A percentile compares a stretch with the other conserved stretches of the same genome.
Conservation (phyloP, 2,888 invertebrate species). For the Ferdinandea cuprea region DNA sequence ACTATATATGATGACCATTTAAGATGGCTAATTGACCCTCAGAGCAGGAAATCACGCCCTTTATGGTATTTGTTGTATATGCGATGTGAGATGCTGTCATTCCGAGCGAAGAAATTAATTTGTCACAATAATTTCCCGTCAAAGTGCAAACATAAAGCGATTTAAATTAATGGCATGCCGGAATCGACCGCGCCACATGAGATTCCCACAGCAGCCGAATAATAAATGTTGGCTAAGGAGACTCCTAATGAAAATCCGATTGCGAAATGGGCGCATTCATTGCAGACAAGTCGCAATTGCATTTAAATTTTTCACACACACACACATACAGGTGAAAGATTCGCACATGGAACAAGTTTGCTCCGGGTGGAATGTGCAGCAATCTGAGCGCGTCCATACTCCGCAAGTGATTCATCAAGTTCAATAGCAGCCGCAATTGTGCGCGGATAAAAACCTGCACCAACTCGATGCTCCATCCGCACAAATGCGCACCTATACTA, state of each 20-base stretch:
- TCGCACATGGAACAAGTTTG: constrained; percentile 11
- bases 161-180: constrained; percentile 51
- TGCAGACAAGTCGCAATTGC: constrained; percentile 5
- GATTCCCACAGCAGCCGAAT: constrained; percentile 20
- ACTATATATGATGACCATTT: too few relatives aligned
- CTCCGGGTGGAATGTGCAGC: constrained; percentile 37
- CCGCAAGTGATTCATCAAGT: constrained; percentile 71
- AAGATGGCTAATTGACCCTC: too few relatives aligned
- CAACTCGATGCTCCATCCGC: not conserved
- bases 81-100: too few relatives aligned
- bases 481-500: not conserved
- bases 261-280: constrained; percentile 50
- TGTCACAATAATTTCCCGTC: not conserved
- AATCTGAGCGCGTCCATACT: constrained; percentile 33
- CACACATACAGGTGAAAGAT: not conserved
- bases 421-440: constrained; percentile 61
- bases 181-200: constrained; percentile 9
- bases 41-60: too few relatives aligned
- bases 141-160: constrained; percentile 12
- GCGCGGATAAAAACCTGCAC: constrained; percentile 44
- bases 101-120: too few relatives aligned
- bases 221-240: constrained; percentile 49
- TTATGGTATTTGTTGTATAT: too few relatives aligned
- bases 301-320: constrained; percentile 50
- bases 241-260: constrained; percentile 57